phyloP scores from a whole-genome alignment of 2,113 vertebrate species.

The Castor canadensis region DNA sequence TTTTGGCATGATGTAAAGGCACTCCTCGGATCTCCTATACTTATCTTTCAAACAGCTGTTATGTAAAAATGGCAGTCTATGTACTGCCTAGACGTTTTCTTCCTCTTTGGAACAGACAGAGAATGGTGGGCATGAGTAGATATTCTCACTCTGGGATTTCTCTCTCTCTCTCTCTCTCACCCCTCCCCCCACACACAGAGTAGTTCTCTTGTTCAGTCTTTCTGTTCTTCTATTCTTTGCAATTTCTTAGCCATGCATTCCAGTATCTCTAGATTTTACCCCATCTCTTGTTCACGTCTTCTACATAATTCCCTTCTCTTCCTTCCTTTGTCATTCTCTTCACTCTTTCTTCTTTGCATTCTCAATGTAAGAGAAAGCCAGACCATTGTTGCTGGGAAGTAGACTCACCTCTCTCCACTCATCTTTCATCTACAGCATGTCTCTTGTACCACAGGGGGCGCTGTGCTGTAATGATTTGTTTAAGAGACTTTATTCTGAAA shows the following conservation, averaged over 20 bases:
- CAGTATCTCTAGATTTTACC: not conserved
- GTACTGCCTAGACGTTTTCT: not conserved
- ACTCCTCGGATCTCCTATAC: not conserved
- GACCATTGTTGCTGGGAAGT: not conserved
- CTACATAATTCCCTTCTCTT: not conserved
- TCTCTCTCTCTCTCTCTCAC: no score
- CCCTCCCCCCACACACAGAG: not conserved
- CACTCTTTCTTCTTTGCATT: not conserved
- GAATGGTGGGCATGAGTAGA: not conserved
- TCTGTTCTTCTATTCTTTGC: not conserved
- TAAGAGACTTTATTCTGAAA: no score
- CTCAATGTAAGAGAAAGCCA: not conserved
- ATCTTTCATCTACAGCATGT: not conserved
- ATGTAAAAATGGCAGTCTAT: not conserved
- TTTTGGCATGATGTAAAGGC: not conserved
- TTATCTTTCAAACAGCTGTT: not conserved
- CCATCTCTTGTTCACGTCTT: not conserved
- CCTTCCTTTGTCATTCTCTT: not conserved
- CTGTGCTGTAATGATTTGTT: not conserved
- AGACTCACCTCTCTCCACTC: not conserved
- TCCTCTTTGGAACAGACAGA: not conserved
- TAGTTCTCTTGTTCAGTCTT: not conserved
- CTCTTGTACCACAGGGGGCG: not conserved
- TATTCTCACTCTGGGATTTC: not conserved
- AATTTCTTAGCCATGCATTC: not conserved